Conservation (phyloP, 1,140 invertebrate genomes). For the Lamellibrachia luymesi region DNA sequence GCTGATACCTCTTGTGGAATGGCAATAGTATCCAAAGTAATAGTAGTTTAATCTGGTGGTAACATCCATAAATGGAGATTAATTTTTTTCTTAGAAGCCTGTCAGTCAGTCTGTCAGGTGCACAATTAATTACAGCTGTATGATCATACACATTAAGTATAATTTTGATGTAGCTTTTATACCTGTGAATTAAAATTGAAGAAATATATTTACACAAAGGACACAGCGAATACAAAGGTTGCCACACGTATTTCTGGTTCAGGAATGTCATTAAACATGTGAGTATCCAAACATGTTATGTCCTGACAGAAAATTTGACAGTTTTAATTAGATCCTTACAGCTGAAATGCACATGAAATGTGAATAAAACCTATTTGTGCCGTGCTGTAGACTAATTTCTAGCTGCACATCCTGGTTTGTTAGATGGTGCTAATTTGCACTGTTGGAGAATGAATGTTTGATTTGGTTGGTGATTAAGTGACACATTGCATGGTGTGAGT, state of each 20-base stretch:
- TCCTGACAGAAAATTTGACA: background rate
- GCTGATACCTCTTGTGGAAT: background rate
- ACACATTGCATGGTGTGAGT: background rate
- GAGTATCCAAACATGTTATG: background rate
- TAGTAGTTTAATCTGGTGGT: background rate
- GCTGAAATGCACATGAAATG: background rate
- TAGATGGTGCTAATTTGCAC: background rate
- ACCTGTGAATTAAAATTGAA: background rate
- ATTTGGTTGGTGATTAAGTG: background rate
- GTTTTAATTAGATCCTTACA: background rate
- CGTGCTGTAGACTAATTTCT: background rate
- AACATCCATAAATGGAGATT: constrained; percentile 1
- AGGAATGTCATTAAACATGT: background rate
- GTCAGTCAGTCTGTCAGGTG: background rate
- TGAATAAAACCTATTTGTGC: background rate
- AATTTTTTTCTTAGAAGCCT: background rate
- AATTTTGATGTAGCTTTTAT: background rate
- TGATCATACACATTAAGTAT: background rate
- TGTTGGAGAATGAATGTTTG: constrained; percentile 5
- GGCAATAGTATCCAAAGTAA: background rate
- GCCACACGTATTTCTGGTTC: background rate
- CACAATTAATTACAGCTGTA: background rate
- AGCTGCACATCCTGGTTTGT: background rate
- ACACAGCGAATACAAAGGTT: background rate
- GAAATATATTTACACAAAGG: background rate